Evolutionary conservation across 2,797 vertebrate species (phyloP).

Genomic region (Parotocinclus haroldoi): DNA sequence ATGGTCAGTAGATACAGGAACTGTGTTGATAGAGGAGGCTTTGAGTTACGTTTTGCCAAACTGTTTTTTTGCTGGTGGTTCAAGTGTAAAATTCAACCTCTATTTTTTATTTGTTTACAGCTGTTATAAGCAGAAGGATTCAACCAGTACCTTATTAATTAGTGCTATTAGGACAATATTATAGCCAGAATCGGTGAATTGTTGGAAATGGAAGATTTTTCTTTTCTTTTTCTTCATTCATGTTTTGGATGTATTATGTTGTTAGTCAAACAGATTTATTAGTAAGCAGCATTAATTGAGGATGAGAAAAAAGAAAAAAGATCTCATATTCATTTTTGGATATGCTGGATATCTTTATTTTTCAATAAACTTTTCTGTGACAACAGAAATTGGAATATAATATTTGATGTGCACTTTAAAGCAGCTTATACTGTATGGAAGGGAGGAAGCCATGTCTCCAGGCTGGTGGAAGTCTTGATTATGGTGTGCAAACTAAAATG

Average conservation of each 20-base stretch:
- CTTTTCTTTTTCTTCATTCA: slow-evolving; percentile 10
- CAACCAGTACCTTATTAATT: no score
- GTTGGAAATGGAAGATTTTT: no score
- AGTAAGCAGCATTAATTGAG: slow-evolving; percentile 2
- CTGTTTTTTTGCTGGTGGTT: slow-evolving; percentile 4
- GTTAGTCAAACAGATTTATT: slow-evolving; percentile 10
- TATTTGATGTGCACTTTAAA: slow-evolving; percentile 56
- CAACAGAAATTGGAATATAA: slow-evolving; percentile 56
- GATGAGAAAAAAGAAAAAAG: slow-evolving; percentile 1
- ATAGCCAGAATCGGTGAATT: no score
- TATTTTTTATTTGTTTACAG: slow-evolving; percentile 39
- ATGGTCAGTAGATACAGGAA: slow-evolving; percentile 4
- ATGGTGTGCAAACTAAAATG: slow-evolving; percentile 13
- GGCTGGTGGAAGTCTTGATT: background rate
- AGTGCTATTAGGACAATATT: no score
- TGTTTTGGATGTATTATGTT: slow-evolving; percentile 4
- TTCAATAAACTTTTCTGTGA: slow-evolving; percentile 98
- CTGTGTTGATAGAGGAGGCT: background rate
- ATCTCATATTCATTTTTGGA: slow-evolving; percentile 63
- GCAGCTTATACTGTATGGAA: slow-evolving; percentile 50
- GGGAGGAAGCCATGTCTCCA: background rate
- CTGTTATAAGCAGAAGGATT: background rate
- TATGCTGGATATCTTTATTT: slow-evolving; percentile 94
- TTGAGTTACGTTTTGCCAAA: slow-evolving; percentile 32
- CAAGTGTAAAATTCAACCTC: background rate